These are phyloP conservation scores for Sialia sialis DNA, from an alignment of 2,113 vertebrate species.

Conservation along the genomic window DNA sequence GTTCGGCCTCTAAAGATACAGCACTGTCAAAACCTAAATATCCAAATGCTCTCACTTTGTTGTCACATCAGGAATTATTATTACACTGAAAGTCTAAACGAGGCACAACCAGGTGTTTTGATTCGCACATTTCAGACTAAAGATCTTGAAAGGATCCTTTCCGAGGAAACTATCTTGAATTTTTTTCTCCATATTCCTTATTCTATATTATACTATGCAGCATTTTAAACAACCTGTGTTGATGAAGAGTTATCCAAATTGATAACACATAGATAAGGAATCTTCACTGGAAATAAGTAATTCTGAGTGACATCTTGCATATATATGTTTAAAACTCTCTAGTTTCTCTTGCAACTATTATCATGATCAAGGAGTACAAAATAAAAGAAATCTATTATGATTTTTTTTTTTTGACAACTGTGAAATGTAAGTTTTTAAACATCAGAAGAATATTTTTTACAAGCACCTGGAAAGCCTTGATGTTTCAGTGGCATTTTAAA, in stretches of 20 bases:
- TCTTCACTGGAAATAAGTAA: conserved; percentile 43
- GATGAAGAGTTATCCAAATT: conserved; percentile 23
- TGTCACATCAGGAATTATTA: background rate
- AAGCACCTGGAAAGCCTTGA: background rate
- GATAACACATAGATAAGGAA: conserved; percentile 42
- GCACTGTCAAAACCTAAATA: background rate
- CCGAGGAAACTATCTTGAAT: background rate
- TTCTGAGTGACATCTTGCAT: conserved; percentile 38
- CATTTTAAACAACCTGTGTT: background rate
- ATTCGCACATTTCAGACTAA: background rate
- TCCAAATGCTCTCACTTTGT: background rate
- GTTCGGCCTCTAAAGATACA: background rate
- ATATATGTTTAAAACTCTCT: conserved; percentile 14
- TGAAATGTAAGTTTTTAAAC: conserved; percentile 18
- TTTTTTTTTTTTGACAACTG: background rate
- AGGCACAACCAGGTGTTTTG: background rate
- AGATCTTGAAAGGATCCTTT: background rate
- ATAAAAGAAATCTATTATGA: background rate
- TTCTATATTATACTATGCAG: background rate
- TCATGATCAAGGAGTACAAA: conserved; percentile 47
- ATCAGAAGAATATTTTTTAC: background rate
- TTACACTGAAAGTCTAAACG: background rate
- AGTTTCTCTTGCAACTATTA: conserved; percentile 48
- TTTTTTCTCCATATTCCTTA: background rate
- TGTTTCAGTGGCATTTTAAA: background rate